Evolutionary conservation across 2,888 invertebrate genomes (phyloP).

Genomic region (Tiphia femorata): DNA sequence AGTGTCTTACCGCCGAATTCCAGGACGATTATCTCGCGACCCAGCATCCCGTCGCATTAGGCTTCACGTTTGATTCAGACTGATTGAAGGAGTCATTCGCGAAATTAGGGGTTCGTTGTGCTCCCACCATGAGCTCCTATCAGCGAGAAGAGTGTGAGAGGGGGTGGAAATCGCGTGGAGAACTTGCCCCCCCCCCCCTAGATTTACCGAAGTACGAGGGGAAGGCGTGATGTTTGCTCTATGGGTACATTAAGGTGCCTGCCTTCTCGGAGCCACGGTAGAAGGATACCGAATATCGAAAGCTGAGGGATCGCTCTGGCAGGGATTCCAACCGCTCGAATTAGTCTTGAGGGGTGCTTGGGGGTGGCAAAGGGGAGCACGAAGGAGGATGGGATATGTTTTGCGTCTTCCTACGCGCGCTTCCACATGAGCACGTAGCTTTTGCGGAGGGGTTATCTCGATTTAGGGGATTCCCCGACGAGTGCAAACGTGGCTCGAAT

Average conservation of each 20-base stretch:
- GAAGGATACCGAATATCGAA: constrained; percentile 16
- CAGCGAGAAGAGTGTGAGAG: neutral
- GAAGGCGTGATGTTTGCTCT: neutral
- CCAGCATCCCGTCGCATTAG: too few species aligned
- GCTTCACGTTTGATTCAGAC: too few species aligned
- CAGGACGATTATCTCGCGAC: too few species aligned
- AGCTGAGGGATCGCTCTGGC: constrained; percentile 2
- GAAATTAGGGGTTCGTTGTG: neutral
- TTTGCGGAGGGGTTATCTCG: constrained; percentile 36
- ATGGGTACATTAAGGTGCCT: neutral
- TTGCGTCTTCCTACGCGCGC: constrained; percentile 28
- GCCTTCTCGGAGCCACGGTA: neutral
- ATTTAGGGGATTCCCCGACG: constrained; percentile 36
- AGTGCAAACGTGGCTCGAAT: constrained; percentile 50
- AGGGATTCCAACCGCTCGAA: constrained; percentile 38
- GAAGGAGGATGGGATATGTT: constrained; percentile 13
- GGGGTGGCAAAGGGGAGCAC: neutral
- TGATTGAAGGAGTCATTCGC: constrained; percentile 1
- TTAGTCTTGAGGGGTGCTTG: constrained; percentile 40
- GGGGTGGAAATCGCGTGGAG: neutral
- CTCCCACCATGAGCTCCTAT: neutral
- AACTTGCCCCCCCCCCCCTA: neutral
- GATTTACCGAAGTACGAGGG: neutral
- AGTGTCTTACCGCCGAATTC: too few species aligned
- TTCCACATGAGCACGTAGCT: constrained; percentile 18